Base-by-base conservation (phyloP, 2,797 vertebrate genomes). In the Silurus aristotelis region DNA sequence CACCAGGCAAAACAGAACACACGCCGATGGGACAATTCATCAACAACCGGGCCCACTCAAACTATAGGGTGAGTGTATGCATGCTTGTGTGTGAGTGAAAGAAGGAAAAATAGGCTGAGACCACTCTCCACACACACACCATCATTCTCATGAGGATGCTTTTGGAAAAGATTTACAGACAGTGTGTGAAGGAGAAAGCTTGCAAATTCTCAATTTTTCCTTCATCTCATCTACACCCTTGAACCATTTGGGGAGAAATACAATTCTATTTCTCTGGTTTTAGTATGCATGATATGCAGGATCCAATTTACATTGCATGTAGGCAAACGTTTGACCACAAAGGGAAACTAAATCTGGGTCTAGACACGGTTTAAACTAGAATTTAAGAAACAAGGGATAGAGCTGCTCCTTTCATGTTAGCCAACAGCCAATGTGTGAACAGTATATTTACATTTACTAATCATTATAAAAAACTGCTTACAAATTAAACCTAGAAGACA, bases 31-130 rank as follows among this genome's bases (percentile, higher is more conserved):
- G 98, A 75, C 95, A 88, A 43, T 99, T 99, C 94, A 92, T 88
- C 82, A 98, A 99, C 94, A 99, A 99, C 93, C 94, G 98, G 8
- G 98, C 98, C 0, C 98, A 99, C 89, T 99, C 98, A 88, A 99
- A 99, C 95, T 96, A 97, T 93, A 94, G 98, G 91, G 98, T 99
- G 89, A 97, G 97, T 83, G 48, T 66, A 6, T 56, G 15, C 75
- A 6, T 46, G 6, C 56, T 22, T 38, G 12, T 25, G 72, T 58
- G 56, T 68, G 82, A 72, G 76, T 43, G n/a, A 22, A 31, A n/a
- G 9, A 17, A 31, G 19, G 55, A 60, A 9, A 63, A 43, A n/a
- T 9, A 79, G 60, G 13, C 43, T 79, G 58, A 13, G 58, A 84
- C 77, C 55, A 55, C 70, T 31, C 55, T 84, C 8, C 48, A 52